Evolutionary conservation across 2,797 vertebrate genomes (phyloP).

Genomic region (Cirrhinus molitorella): DNA sequence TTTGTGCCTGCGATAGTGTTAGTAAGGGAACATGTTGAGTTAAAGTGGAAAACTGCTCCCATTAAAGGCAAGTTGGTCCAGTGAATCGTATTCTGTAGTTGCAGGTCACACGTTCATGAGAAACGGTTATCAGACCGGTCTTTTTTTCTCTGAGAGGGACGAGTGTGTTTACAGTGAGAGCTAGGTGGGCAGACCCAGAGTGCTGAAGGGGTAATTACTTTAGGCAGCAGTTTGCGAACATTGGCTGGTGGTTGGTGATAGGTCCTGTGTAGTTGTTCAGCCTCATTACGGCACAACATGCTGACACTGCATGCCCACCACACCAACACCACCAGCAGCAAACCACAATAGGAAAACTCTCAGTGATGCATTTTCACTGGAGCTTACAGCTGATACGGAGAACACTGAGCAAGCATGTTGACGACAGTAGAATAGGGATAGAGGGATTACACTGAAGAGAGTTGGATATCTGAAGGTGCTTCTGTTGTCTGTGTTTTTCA

Average conservation of each 20-base stretch:
- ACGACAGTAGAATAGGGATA: constrained; percentile 52
- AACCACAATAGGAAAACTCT: constrained; percentile 68
- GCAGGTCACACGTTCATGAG: neutral
- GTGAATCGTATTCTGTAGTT: neutral
- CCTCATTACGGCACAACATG: constrained; percentile 66
- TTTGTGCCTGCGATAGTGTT: constrained; percentile 67
- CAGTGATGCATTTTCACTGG: constrained; percentile 61
- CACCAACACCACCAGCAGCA: constrained; percentile 68
- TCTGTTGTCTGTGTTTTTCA: constrained; percentile 31
- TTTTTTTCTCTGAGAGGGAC: constrained; percentile 16
- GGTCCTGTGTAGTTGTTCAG: constrained; percentile 66
- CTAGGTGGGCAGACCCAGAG: constrained; percentile 55
- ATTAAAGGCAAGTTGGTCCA: neutral
- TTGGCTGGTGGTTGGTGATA: constrained; percentile 67
- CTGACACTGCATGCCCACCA: constrained; percentile 70
- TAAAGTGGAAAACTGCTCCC: constrained; percentile 59
- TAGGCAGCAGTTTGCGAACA: constrained; percentile 67
- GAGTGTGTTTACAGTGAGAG: constrained; percentile 41
- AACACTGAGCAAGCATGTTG: constrained; percentile 50
- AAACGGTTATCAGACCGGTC: neutral
- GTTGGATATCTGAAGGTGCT: constrained; percentile 13
- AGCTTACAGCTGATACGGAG: constrained; percentile 55
- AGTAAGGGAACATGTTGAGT: constrained; percentile 65
- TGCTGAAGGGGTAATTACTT: constrained; percentile 71
- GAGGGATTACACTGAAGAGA: constrained; percentile 15